These are phyloP conservation scores for Cynodonichthys magdalenae DNA, from an alignment of 2,797 vertebrate species.

Conservation along the genomic window DNA sequence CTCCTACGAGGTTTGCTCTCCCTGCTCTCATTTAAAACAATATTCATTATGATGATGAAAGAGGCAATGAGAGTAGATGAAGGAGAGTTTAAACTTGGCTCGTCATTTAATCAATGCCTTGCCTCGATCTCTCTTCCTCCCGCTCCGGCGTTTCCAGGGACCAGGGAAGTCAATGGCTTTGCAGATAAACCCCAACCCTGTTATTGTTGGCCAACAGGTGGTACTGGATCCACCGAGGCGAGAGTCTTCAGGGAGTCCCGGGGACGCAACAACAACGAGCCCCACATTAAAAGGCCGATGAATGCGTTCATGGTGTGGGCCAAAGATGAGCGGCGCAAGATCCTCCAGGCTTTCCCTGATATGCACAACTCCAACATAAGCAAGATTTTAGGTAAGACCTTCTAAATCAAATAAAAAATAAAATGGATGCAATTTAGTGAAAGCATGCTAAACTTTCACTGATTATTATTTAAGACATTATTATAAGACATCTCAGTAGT, in stretches of 20 bases:
- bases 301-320: conserved; percentile 99
- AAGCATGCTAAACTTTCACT: too few species aligned
- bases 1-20: not conserved
- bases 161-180: conserved; percentile 91
- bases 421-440: not conserved
- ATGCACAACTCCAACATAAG: conserved; percentile 99
- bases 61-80: conserved; percentile 35
- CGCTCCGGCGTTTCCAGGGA: conserved; percentile 87
- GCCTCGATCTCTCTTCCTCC: conserved; percentile 82
- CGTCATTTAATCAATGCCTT: conserved; percentile 82
- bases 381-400: conserved; percentile 96
- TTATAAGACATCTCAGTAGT: too few species aligned
- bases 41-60: conserved; percentile 42
- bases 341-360: conserved; percentile 98
- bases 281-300: conserved; percentile 99
- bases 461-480: too few species aligned
- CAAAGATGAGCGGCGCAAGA: conserved; percentile 98
- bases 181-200: conserved; percentile 93
- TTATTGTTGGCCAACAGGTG: conserved; percentile 99
- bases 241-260: conserved; percentile 96
- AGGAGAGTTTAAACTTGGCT: conserved; percentile 55
- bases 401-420: conserved; percentile 13
- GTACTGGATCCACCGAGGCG: conserved; percentile 95
- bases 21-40: conserved; percentile 45
- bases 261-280: conserved; percentile 95